A percentile compares a stretch with the other conserved stretches of the same genome.
Evolutionary conservation across 2,113 vertebrate genomes (phyloP).

Genomic region (Halcyon senegalensis): DNA sequence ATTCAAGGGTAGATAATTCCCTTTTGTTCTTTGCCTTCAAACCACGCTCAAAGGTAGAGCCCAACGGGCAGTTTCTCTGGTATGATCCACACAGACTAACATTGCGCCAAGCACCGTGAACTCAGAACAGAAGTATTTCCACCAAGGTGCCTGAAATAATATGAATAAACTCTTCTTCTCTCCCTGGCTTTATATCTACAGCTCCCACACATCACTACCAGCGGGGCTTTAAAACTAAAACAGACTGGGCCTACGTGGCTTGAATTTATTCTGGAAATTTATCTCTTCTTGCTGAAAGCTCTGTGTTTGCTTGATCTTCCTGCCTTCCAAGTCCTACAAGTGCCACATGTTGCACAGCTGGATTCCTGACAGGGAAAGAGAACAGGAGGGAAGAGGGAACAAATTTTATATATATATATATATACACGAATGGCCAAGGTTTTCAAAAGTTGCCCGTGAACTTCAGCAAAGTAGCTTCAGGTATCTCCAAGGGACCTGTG

Average conservation of each 20-base stretch:
- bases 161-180: conserved; percentile 44
- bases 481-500: background rate
- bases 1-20: background rate
- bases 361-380: background rate
- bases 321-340: conserved; percentile 22
- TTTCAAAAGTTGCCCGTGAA: background rate
- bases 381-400: conserved; percentile 6
- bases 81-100: background rate
- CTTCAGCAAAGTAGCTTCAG: background rate
- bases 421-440: background rate
- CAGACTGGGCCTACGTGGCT: background rate
- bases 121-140: background rate
- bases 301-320: conserved; percentile 50
- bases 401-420: background rate
- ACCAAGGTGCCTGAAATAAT: conserved; percentile 35
- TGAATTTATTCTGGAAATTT: conserved; percentile 31
- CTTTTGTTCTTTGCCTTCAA: background rate
- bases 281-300: conserved; percentile 58
- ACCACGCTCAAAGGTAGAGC: background rate
- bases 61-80: background rate
- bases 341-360: conserved; percentile 16
- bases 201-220: conserved; percentile 39
- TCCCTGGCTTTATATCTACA: background rate
- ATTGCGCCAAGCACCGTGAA: background rate
- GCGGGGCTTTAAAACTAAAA: conserved; percentile 30